Evolutionary conservation across 2,797 vertebrate species (phyloP), one percentile per base, ranked within the genome.

Genomic region (Craterocephalus amniculus): DNA sequence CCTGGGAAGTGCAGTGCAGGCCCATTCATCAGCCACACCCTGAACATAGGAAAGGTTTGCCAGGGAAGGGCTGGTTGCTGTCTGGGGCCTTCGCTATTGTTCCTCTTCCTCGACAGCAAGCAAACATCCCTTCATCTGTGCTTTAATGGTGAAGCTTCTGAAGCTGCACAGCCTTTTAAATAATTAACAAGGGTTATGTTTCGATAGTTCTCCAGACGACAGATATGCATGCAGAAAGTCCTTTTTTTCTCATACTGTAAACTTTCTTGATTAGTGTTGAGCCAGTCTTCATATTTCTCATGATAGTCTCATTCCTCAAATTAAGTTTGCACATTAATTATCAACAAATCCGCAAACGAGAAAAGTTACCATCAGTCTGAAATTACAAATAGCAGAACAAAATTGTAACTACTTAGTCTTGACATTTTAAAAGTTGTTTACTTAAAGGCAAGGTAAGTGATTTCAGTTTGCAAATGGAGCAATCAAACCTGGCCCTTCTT

Each of bases 141-240:
- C 73, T 63, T 89, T 83, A 90, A 90, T 67, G 16, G 79, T 40
- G 70, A 74, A 79, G 76, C 81, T 80, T 84, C 67, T 67, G 74
- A 76, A 85, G 62, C 78, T 67, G 62, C 63, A 27, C 83, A 34
- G 79, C 70, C 79, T 70, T 89, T 88, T 91, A 70, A 90, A 93
- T 92, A 89, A 92, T 91, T 90, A 88, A 92, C 73, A 84, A 76
- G 81, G 67, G 60, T 52, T 65, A 81, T 76, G 62, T 89, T 92
- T 85, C 87, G 82, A 79, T 84, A 80, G 81, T 66, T 70, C 80
- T 86, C 64, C 87, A 59, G 67, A 83, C 87, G 87, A 87, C 71
- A 70, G 74, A 89, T 80, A 66, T 79, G 74, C 66, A 76, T 69
- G 76, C 83, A 68, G 80, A 72, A 77, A 65, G 68, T 76, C 82